A percentile compares a stretch with the other conserved stretches of the same genome.
Conservation (phyloP, 2,797 vertebrate genomes). For the Chromis chromis region DNA sequence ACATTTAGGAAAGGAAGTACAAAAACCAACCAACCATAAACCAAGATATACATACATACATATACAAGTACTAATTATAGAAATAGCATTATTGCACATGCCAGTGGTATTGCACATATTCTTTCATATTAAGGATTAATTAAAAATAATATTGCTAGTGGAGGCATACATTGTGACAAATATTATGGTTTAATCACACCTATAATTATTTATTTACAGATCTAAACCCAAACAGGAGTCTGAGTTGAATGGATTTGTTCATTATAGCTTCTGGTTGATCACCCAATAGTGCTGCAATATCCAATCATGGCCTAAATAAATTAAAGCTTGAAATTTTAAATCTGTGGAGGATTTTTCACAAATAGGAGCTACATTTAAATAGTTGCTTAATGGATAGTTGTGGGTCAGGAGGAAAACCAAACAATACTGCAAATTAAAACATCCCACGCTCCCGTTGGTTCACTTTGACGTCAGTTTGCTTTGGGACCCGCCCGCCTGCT, state of each 20-base stretch:
- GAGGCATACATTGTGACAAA: no score
- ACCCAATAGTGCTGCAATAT: not conserved
- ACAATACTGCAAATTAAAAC: slow-evolving; percentile 15
- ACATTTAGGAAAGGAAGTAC: no score
- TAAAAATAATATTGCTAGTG: no score
- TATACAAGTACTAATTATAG: no score
- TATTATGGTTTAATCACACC: not conserved
- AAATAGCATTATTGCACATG: no score
- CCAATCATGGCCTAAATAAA: not conserved
- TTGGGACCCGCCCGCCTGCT: slow-evolving; percentile 76
- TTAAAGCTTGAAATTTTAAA: not conserved
- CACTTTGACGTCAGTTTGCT: slow-evolving; percentile 75
- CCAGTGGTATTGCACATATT: no score
- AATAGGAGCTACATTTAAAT: not conserved
- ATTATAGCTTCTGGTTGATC: not conserved
- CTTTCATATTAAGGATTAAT: no score
- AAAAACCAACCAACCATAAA: no score
- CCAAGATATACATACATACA: no score
- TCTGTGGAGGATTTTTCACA: not conserved
- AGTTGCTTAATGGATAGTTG: not conserved
- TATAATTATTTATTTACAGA: not conserved
- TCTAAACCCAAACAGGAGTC: not conserved
- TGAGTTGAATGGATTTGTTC: not conserved
- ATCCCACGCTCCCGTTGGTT: slow-evolving; percentile 68
- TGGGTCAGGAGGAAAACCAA: no score